Base-by-base conservation (phyloP, 2,888 invertebrate species). In the Eudemis profundana region DNA sequence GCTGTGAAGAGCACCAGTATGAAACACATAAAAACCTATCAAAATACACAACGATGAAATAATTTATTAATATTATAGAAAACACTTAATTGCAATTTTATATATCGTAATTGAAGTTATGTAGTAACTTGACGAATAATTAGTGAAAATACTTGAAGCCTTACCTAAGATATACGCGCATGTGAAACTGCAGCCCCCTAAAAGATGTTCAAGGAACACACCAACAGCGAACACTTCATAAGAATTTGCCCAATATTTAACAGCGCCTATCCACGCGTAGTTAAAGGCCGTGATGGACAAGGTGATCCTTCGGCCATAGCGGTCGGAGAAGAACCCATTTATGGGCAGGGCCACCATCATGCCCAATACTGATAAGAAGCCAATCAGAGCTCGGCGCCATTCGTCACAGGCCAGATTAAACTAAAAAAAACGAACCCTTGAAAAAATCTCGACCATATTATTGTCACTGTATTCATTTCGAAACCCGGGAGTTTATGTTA, bases 301-400 rank as follows among this genome's bases (percentile, higher is more conserved):
- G 0, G 61, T 49, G 23, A 66, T 8, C 19, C 56, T 27, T 1
- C 66, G 66, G 1, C 66, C 66, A 10, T 29, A 66, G 15, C 90
- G 93, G 81, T 95, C 95, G 8, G 95, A 94, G 47, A 95, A 75
- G 53, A 90, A 86, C 49, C 95, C 95, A 3, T 93, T 90, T 29
- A 94, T 79, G 2, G 94, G 93, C 68, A 94, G 85, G 4, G 94
- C 94, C 64, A 94, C 78, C 72, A 94, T 93, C 74, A 94, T 94
- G 15, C 94, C 94, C 61, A 93, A 73, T 72, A 93, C 94, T 72
- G 94, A 93, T 4, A 94, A 81, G 12, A 94, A 94, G 7, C 95
- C 95, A 19, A 95, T 93, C 70, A 95, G 73, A 2, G 94, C 90
- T 60, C 95, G 78, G 77, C 93, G 94, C 95, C 95, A 95, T 93